These are phyloP conservation scores for Thysanoteuthis rhombus DNA, from an alignment of 2,888 invertebrate species.

Conservation along the genomic window DNA sequence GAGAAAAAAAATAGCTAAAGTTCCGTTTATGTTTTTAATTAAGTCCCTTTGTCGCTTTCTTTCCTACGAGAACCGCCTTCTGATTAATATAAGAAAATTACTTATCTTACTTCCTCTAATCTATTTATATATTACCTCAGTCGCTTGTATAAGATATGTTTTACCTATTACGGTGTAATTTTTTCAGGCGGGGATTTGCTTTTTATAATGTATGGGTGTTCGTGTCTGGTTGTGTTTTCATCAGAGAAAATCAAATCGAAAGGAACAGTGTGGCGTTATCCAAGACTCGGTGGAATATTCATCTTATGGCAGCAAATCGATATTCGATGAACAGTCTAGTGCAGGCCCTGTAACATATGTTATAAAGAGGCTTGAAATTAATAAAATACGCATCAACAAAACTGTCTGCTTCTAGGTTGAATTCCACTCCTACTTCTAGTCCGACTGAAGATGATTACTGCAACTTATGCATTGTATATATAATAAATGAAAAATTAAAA, in stretches of 20 bases:
- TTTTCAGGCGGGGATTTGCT: background rate
- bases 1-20: background rate
- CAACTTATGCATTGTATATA: too few species aligned
- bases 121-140: background rate
- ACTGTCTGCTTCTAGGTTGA: too few species aligned
- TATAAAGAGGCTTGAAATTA: too few species aligned
- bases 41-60: background rate
- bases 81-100: conserved; percentile 12
- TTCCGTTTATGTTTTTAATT: background rate
- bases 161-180: background rate
- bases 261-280: background rate
- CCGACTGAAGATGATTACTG: too few species aligned
- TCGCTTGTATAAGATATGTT: background rate
- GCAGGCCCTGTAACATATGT: too few species aligned
- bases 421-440: too few species aligned
- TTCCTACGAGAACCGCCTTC: background rate
- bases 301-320: background rate
- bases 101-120: background rate
- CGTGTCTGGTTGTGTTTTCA: background rate
- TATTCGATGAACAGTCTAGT: too few species aligned
- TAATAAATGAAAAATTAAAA: too few species aligned
- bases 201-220: background rate
- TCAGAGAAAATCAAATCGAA: background rate
- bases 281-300: background rate
- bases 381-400: too few species aligned